Percentiles rank a stretch among this genome's conserved stretches.
phyloP scores from a whole-genome alignment of 2,888 invertebrate species.

The Seira sanloemensis region DNA sequence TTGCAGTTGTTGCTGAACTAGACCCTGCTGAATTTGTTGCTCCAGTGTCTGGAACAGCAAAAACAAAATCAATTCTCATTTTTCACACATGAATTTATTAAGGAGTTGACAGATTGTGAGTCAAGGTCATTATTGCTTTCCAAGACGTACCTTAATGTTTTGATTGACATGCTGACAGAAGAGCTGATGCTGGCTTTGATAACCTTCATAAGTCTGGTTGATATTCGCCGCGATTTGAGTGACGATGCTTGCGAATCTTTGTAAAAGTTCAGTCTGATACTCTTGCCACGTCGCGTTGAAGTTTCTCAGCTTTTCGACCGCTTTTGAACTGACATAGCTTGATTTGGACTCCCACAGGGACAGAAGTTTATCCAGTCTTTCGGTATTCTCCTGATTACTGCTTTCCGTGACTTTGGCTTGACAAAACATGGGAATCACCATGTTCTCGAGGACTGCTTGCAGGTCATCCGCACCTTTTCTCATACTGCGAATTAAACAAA shows the following conservation, averaged over 20 bases:
- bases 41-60: constrained; percentile 77
- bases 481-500: constrained; percentile 80
- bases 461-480: constrained; percentile 96
- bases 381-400: constrained; percentile 90
- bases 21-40: constrained; percentile 78
- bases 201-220: constrained; percentile 89
- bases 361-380: constrained; percentile 93
- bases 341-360: constrained; percentile 98
- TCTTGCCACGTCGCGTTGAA: constrained; percentile 92
- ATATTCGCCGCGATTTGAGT: constrained; percentile 86
- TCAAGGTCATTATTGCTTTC: too few relatives aligned
- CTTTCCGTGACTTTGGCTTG: constrained; percentile 85
- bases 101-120: too few relatives aligned
- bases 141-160: constrained; percentile 84
- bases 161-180: constrained; percentile 94
- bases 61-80: constrained; percentile 13
- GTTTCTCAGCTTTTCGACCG: constrained; percentile 90
- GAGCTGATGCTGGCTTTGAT: constrained; percentile 96
- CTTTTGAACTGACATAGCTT: constrained; percentile 88
- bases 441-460: constrained; percentile 94
- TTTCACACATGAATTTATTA: too few relatives aligned
- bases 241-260: constrained; percentile 87
- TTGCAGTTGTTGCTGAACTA: constrained; percentile 62
- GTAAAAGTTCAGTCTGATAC: constrained; percentile 90
- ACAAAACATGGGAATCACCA: constrained; percentile 98